Evolutionary conservation across 2,797 vertebrate species (phyloP), one percentile per base, ranked within the genome.

Genomic region (Thalassophryne amazonica): DNA sequence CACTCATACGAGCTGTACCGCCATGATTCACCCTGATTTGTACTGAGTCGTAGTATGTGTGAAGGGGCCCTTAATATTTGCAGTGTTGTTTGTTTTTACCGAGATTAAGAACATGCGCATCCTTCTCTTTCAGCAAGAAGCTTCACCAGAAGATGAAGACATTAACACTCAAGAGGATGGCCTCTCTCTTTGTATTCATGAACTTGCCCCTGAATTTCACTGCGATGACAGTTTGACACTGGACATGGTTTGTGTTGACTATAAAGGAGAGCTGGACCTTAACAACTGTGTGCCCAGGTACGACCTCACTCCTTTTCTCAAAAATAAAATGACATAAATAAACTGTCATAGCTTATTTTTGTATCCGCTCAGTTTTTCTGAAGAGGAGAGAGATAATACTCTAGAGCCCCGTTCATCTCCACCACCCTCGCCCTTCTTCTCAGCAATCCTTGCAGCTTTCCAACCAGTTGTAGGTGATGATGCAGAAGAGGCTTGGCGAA

Each of bases 391-490:
- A 57, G 93, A 93, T 1, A 87, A 89, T 49, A 33, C 64, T 63
- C 60, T 72, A 24, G 89, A 89, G 34, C 71, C 60, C 2, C 53
- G 42, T 4, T 84, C 91, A 0, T 94, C 97, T 0, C 95, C 96
- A 2, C 95, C 92, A 1, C 97, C 96, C 0, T 98, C 93, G 0
- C 97, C 96, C 0, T 99, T 99, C 86, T 98, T 99, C 87, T 97
- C 95, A 0, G 96, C 96, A 81, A 98, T 99, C 81, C 90, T 99
- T 0, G 96, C 96, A 2, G 96, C 96, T 1, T 99, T 98, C 81
- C 95, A 98, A 49, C 97, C 97, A 1, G 69, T 91, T 0, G 87
- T 87, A 2, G 98, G 94, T 19, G 94, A 98, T 1, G 93, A 97
- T 7, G 94, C 93, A 0, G 97, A 99, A 62, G 97, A 98, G 75